These are phyloP conservation scores for Pterois miles DNA, from an alignment of 2,797 vertebrate species.

Conservation along the genomic window DNA sequence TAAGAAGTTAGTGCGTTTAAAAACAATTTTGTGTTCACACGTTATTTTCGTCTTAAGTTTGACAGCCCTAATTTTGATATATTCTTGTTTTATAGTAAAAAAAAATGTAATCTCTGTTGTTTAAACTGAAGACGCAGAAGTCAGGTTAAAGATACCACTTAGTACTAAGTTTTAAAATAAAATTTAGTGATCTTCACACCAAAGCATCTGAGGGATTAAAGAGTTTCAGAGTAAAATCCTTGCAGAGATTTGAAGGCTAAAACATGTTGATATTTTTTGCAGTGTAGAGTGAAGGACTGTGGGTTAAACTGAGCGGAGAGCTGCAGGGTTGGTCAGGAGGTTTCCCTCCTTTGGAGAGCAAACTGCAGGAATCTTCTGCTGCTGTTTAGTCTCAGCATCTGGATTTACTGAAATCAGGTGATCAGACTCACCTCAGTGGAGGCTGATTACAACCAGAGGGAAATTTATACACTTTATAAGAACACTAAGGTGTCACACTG, in stretches of 20 bases:
- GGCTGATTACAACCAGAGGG: not conserved
- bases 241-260: not conserved
- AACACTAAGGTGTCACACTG: not conserved
- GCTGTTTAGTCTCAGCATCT: slow-evolving; percentile 1
- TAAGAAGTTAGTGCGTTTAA: too few relatives aligned
- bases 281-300: not conserved
- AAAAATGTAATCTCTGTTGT: not conserved
- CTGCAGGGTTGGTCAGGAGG: not conserved
- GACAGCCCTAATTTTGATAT: too few relatives aligned
- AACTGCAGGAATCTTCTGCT: slow-evolving; percentile 8
- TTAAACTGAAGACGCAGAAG: not conserved
- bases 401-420: not conserved
- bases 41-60: too few relatives aligned
- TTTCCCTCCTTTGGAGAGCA: not conserved
- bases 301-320: not conserved
- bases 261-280: not conserved
- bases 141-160: not conserved
- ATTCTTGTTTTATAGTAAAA: too few relatives aligned
- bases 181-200: not conserved
- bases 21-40: too few relatives aligned
- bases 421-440: not conserved
- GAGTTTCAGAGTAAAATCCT: not conserved
- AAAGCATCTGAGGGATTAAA: not conserved
- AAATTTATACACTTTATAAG: not conserved
- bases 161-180: not conserved